Percentiles rank a stretch among this genome's conserved stretches.
These are phyloP conservation scores for Amyelois transitella DNA, from an alignment of 1,140 invertebrate species.

Conservation along the genomic window DNA sequence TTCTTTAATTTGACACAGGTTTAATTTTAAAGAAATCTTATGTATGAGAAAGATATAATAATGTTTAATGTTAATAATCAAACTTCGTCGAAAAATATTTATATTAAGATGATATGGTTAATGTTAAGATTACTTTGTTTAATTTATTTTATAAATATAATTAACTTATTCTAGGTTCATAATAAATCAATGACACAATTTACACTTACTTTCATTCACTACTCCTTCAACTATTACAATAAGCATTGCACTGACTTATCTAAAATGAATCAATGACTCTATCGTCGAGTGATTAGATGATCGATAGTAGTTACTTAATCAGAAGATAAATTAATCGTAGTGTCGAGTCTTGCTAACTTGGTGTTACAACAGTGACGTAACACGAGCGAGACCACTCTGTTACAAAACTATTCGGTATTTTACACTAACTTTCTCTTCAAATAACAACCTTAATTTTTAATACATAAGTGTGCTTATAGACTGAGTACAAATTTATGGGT, in stretches of 20 bases:
- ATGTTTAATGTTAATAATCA: too few species aligned
- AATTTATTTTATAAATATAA: too few species aligned
- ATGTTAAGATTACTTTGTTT: neutral
- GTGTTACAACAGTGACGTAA: conserved; percentile 7
- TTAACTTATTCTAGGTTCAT: too few species aligned
- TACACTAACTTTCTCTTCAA: neutral
- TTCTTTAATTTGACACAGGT: too few species aligned
- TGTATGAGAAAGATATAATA: too few species aligned
- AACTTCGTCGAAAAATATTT: too few species aligned
- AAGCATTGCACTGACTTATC: neutral
- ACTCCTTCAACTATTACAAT: neutral
- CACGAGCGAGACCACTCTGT: conserved; percentile 4
- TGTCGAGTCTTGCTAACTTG: neutral
- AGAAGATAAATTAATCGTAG: neutral
- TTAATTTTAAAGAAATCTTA: too few species aligned
- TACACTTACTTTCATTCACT: neutral
- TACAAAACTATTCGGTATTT: conserved; percentile 1
- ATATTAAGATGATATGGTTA: neutral
- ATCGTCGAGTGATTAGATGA: neutral
- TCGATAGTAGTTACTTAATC: neutral
- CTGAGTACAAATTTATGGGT: neutral
- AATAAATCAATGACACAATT: neutral
- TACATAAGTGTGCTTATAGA: neutral
- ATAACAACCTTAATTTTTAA: neutral
- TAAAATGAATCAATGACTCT: neutral